phyloP scores from a whole-genome alignment of 2,797 vertebrate genomes.

The Hipposideros larvatus region DNA sequence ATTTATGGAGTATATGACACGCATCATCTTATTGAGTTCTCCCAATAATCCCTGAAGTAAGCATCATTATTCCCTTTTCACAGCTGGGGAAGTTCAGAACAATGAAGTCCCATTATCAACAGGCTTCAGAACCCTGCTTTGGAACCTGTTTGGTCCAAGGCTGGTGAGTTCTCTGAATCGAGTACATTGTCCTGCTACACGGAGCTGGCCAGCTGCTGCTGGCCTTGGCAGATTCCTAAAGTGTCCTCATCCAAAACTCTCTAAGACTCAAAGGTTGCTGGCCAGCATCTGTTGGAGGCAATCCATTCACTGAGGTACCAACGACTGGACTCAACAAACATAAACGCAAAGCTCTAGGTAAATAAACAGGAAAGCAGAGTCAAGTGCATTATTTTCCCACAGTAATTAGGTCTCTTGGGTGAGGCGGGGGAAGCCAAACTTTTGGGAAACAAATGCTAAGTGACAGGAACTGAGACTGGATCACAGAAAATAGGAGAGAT shows the following conservation, averaged over 20 bases:
- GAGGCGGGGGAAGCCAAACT: not conserved
- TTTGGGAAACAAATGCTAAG: conserved; percentile 56
- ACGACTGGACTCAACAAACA: not conserved
- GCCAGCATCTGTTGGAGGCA: not conserved
- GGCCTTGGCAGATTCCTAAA: conserved; percentile 9
- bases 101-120: not conserved
- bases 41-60: not conserved
- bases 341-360: conserved; percentile 55
- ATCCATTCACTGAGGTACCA: not conserved
- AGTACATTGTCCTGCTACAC: not conserved
- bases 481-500: not conserved
- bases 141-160: not conserved
- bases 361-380: conserved; percentile 5
- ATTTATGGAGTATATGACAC: not conserved
- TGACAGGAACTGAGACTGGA: not conserved
- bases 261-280: conserved; percentile 3
- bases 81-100: not conserved
- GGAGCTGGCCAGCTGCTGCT: not conserved
- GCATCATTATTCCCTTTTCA: not conserved
- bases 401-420: conserved; percentile 37
- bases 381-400: not conserved
- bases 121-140: not conserved
- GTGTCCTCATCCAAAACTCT: not conserved
- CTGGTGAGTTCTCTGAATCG: not conserved
- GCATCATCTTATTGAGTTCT: not conserved